Conservation (phyloP, 2,113 vertebrate genomes). For the Dolichotis patagonum region DNA sequence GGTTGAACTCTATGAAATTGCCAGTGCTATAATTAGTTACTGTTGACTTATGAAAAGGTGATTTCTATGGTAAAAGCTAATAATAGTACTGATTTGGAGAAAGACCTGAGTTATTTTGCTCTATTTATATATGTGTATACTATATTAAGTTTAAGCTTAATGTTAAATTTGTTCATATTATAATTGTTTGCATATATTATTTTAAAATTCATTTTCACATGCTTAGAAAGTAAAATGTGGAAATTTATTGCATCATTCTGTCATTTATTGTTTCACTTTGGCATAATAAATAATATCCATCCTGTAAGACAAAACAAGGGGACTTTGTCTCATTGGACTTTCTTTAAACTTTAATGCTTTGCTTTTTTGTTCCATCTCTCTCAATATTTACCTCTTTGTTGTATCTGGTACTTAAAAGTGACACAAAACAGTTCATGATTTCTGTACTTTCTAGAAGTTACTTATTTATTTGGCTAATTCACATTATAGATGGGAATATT, state of each 20-base stretch:
- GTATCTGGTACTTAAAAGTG: background rate
- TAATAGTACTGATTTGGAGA: background rate
- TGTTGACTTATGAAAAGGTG: background rate
- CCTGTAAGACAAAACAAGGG: background rate
- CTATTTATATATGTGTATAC: background rate
- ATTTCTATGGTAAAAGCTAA: background rate
- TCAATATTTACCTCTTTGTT: constrained; percentile 9
- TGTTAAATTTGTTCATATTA: background rate
- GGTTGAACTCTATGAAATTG: background rate
- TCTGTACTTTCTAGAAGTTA: constrained; percentile 22
- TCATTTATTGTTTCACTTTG: background rate
- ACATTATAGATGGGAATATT: background rate
- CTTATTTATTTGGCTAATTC: constrained; percentile 17
- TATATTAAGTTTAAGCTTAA: constrained; percentile 38
- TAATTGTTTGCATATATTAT: background rate
- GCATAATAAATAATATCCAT: background rate
- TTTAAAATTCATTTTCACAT: background rate
- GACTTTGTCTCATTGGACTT: background rate
- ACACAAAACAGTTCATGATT: constrained; percentile 10
- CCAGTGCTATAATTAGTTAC: background rate
- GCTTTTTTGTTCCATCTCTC: background rate
- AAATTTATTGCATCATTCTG: background rate
- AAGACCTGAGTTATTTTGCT: background rate
- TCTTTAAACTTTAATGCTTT: constrained; percentile 34
- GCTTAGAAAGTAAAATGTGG: background rate